Percentiles rank a stretch among this genome's conserved stretches.
phyloP scores from a whole-genome alignment of 2,888 invertebrate species.

The Synanthedon tipuliformis region DNA sequence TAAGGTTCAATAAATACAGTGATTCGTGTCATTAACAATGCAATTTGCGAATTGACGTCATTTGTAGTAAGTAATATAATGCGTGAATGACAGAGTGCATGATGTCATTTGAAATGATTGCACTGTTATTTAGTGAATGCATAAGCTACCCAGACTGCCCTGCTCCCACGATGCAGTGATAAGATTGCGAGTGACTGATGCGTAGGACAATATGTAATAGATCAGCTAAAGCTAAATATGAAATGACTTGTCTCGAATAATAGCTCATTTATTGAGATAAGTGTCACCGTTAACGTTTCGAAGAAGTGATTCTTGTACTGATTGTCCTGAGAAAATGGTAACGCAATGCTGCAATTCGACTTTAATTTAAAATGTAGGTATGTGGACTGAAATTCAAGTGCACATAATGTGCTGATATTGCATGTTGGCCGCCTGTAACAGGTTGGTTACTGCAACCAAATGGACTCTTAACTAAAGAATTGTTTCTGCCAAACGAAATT shows the following conservation, averaged over 20 bases:
- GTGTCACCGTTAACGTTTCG: slow-evolving; percentile 40
- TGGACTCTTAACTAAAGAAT: too few relatives aligned
- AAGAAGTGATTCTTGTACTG: slow-evolving; percentile 23
- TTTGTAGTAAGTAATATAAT: neutral
- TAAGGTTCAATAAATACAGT: too few relatives aligned
- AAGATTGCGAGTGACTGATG: slow-evolving; percentile 63
- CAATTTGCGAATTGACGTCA: neutral
- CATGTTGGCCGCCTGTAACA: too few relatives aligned
- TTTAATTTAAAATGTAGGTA: too few relatives aligned
- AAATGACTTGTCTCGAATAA: slow-evolving; percentile 40
- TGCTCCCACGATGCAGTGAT: slow-evolving; percentile 61
- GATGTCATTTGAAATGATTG: slow-evolving; percentile 1
- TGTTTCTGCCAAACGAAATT: too few relatives aligned
- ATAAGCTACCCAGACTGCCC: slow-evolving; percentile 19
- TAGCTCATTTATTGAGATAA: slow-evolving; percentile 61
- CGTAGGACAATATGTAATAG: slow-evolving; percentile 62
- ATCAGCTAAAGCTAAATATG: slow-evolving; percentile 44
- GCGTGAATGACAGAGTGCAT: neutral
- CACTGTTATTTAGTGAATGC: slow-evolving; percentile 8
- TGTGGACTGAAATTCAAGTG: too few relatives aligned
- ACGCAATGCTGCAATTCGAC: slow-evolving; percentile 12
- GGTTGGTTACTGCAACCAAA: too few relatives aligned
- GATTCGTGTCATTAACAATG: neutral
- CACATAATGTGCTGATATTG: too few relatives aligned
- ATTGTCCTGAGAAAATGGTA: slow-evolving; percentile 27